Evolutionary conservation across 2,888 invertebrate species (phyloP).

Genomic region (Anticlea derivata): DNA sequence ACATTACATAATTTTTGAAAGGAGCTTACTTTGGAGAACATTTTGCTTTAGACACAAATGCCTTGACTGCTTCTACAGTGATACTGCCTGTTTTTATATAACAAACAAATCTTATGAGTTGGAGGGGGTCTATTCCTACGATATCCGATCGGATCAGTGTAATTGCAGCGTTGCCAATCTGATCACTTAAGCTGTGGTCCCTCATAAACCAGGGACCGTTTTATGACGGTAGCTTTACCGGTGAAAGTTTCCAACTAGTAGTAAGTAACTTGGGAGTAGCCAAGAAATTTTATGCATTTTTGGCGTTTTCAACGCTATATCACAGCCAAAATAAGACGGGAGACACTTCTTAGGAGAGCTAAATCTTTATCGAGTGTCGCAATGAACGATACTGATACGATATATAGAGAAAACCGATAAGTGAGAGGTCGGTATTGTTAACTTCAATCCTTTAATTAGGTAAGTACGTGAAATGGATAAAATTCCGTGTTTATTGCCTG

Average conservation of each 20-base stretch:
- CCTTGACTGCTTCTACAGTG: slow-evolving; percentile 73
- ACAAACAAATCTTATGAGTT: slow-evolving; percentile 74
- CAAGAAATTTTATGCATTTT: too few species aligned
- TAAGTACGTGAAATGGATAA: not conserved
- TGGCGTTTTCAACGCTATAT: too few species aligned
- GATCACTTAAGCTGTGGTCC: slow-evolving; percentile 47
- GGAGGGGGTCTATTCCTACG: slow-evolving; percentile 76
- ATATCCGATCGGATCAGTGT: slow-evolving; percentile 79
- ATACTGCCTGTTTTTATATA: slow-evolving; percentile 80
- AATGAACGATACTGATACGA: slow-evolving; percentile 66
- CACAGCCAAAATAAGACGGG: not conserved
- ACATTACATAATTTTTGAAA: slow-evolving; percentile 52
- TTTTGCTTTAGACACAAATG: slow-evolving; percentile 76
- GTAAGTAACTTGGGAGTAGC: too few species aligned
- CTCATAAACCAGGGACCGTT: not conserved
- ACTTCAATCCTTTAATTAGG: slow-evolving; percentile 17
- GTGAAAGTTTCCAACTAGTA: too few species aligned
- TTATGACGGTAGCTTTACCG: too few species aligned
- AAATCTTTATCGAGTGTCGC: slow-evolving; percentile 65
- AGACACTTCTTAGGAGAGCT: not conserved
- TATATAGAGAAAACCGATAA: slow-evolving; percentile 68
- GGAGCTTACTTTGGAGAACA: slow-evolving; percentile 79
- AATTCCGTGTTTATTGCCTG: too few species aligned
- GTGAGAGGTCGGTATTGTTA: slow-evolving; percentile 65
- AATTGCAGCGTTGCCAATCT: slow-evolving; percentile 79